Base-by-base conservation (phyloP, 1,140 invertebrate genomes). In the Scaptomyza graminum region DNA sequence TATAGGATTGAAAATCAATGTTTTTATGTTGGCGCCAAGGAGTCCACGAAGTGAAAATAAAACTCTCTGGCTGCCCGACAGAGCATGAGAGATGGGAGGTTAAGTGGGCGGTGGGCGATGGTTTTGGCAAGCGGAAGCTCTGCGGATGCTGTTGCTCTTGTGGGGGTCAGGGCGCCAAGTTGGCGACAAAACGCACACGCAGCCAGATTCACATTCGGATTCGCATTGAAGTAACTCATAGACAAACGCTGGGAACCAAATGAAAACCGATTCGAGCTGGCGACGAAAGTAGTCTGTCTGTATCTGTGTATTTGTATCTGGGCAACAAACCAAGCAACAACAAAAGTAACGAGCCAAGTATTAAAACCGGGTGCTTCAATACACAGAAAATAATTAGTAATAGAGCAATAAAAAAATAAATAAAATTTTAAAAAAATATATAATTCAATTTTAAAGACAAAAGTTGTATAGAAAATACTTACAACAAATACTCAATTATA, bases 11-110 rank as follows among this genome's bases (percentile, higher is more conserved):
- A 69, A 71, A 88, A 84, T 77, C 66, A 77, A 76, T 76, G 66
- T 88, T 88, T 88, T 79, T 89, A 89, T 88, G 74, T 79, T 89
- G 83, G 83, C 83, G 83, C 84, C 83, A 75, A 60, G 34, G 60
- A 74, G 83, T 88, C 83, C 84, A 59, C 72, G 62, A 88, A 89
- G 84, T 89, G 84, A 88, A 80, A 73, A 75, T 80, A 56, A 80
- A 89, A 69, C 66, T 55, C 50, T 34, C 66, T 54, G 47, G 28
- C 61, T 73, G 65, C 44, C 56, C 52, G 46, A 18, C 59, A 46
- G 15, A 12, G 44, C 13, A 39, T 25, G 31, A 22, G 44, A 39
- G 34, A 22, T 46, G 34, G 15, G 3, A 39, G 41, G 22, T 37
- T 31, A 46, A 46, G 22, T 11, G 13, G 13, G 18, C 12, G 39